Base-by-base conservation (phyloP, 2,113 vertebrate species). In the Chlamydotis undulata region DNA sequence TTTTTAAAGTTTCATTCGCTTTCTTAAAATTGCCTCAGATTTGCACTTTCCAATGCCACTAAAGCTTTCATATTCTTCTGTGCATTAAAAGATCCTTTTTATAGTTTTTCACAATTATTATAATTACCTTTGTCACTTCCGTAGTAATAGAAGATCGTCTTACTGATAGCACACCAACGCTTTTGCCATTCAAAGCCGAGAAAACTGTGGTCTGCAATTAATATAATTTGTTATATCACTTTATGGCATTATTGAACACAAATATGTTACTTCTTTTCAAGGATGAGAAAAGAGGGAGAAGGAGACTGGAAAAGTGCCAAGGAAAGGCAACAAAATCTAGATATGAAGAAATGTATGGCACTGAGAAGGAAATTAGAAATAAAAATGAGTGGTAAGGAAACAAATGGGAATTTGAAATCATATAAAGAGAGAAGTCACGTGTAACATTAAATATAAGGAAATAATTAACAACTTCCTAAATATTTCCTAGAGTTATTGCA, bases 161-260 rank as follows among this genome's bases (percentile, higher is more conserved):
- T 98, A 96, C 98, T 99, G 35, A 99, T 97, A 69, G 98, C 99
- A 86, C 99, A 99, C 99, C 99, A 99, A 84, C 99, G 98, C 88
- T 99, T 99, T 95, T 99, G 99, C 99, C 99, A 99, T 89, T 99
- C 99, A 35, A 99, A 99, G 89, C 99, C 99, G 89, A 99, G 99
- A 90, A 99, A 99, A 96, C 98, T 99, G 98, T 99, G 99, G 97
- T 99, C 99, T 99, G 95, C 55, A 96, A 96, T 79, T 73, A 93
- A 92, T n/a, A 83, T 25, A 83, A 70, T 25, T 69, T 64, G 63
- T 90, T 70, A 59, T 7, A 64, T 70, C 18, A 16, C 15, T 79
- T 77, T 45, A 41, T 47, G 61, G n/a, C 63, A 45, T 37, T 68
- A 89, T 9, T 83, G 37, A 94, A 80, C 15, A 80, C 56, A 80